These are phyloP conservation scores for Drosophila kuntzei DNA, from an alignment of 2,888 invertebrate genomes.

Conservation along the genomic window DNA sequence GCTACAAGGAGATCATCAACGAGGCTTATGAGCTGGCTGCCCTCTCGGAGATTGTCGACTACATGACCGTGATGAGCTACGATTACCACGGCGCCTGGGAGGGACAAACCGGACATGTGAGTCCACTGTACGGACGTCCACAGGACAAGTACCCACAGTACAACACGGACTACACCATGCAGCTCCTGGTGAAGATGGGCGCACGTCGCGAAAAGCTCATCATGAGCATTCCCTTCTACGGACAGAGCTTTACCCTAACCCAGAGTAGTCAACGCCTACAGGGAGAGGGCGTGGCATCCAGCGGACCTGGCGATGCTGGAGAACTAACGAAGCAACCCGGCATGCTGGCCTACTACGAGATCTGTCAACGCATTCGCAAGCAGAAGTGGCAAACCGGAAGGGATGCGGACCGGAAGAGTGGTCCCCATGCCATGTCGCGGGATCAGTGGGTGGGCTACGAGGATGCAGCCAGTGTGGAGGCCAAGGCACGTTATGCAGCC, in stretches of 20 bases:
- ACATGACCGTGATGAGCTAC: slow-evolving; percentile 94
- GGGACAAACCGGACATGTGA: slow-evolving; percentile 91
- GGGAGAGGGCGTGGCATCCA: slow-evolving; percentile 88
- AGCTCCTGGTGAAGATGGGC: slow-evolving; percentile 90
- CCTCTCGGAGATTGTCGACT: slow-evolving; percentile 90
- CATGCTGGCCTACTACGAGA: slow-evolving; percentile 94
- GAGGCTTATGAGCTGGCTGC: slow-evolving; percentile 92
- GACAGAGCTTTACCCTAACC: slow-evolving; percentile 91
- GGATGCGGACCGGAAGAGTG: slow-evolving; percentile 87
- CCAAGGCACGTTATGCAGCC: slow-evolving; percentile 91
- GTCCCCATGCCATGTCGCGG: slow-evolving; percentile 91
- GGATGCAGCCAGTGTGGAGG: slow-evolving; percentile 90
- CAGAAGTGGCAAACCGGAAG: slow-evolving; percentile 89
- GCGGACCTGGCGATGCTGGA: slow-evolving; percentile 92
- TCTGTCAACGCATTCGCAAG: slow-evolving; percentile 90
- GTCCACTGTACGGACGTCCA: slow-evolving; percentile 89
- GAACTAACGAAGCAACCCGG: slow-evolving; percentile 94
- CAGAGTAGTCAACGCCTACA: slow-evolving; percentile 79
- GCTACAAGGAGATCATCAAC: slow-evolving; percentile 95
- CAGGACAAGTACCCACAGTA: slow-evolving; percentile 91
- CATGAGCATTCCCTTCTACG: slow-evolving; percentile 95
- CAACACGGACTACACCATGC: slow-evolving; percentile 93
- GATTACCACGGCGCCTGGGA: slow-evolving; percentile 97
- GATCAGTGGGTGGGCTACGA: slow-evolving; percentile 97
- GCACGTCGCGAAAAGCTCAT: slow-evolving; percentile 91